These are phyloP conservation scores for Macrosiphum euphorbiae DNA, from an alignment of 2,888 invertebrate genomes.

Conservation along the genomic window DNA sequence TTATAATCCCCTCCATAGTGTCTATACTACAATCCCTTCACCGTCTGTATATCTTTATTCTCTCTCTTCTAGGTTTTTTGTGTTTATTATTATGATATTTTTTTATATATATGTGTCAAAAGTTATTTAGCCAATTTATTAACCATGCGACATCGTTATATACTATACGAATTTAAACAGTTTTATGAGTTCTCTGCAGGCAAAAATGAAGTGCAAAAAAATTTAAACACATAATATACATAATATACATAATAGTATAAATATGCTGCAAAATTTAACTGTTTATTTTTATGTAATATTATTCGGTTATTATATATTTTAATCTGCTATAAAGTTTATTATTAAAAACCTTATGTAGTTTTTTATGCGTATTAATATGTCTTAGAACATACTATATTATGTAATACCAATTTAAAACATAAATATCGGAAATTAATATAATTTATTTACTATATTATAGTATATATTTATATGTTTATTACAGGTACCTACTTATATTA, in stretches of 20 bases:
- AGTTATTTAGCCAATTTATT: slow-evolving; percentile 62
- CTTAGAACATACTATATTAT: neutral
- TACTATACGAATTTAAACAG: slow-evolving; percentile 34
- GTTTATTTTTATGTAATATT: neutral
- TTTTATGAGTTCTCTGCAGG: slow-evolving; percentile 9
- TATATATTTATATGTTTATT: too few species aligned
- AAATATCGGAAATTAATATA: neutral
- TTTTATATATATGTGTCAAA: slow-evolving; percentile 33
- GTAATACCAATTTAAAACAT: neutral
- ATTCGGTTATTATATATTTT: neutral
- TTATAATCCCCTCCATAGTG: slow-evolving; percentile 1
- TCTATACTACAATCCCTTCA: neutral
- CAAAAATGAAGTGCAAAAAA: neutral
- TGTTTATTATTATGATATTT: slow-evolving; percentile 55
- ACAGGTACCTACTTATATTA: neutral
- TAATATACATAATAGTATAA: neutral
- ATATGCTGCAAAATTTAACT: neutral
- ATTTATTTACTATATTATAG: neutral
- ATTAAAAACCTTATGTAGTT: neutral
- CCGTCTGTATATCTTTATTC: neutral
- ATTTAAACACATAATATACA: neutral
- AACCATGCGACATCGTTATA: slow-evolving; percentile 31
- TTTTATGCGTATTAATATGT: neutral
- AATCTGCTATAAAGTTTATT: neutral
- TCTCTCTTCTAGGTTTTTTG: neutral